phyloP scores from a whole-genome alignment of 2,888 invertebrate species.

The Cerceris rybyensis region DNA sequence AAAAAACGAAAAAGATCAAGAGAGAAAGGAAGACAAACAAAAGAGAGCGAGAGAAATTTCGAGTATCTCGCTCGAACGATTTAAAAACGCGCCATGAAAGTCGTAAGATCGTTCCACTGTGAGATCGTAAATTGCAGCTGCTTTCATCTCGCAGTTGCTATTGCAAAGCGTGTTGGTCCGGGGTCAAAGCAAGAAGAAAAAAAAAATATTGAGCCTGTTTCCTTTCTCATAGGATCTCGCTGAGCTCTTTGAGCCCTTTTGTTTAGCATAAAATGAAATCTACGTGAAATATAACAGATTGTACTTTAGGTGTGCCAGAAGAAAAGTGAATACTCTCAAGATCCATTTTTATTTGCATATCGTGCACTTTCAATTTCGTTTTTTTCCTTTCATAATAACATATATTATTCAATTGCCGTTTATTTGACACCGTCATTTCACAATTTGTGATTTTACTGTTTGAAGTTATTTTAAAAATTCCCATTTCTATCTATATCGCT shows the following conservation, averaged over 20 bases:
- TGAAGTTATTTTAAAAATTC: too few species aligned
- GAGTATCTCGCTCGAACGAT: not conserved
- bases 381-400: too few species aligned
- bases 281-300: not conserved
- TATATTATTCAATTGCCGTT: too few species aligned
- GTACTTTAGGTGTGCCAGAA: not conserved
- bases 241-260: too few species aligned
- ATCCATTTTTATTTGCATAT: too few species aligned
- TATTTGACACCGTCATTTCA: too few species aligned
- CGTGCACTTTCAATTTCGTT: too few species aligned
- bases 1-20: too few species aligned
- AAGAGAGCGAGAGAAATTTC: not conserved
- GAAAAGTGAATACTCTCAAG: too few species aligned
- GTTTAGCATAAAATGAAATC: not conserved
- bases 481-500: too few species aligned
- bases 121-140: slow-evolving; percentile 15
- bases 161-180: not conserved
- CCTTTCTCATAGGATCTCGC: not conserved
- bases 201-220: not conserved
- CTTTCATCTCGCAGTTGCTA: not conserved
- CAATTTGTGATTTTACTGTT: too few species aligned
- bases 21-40: not conserved
- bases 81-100: slow-evolving; percentile 27
- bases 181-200: not conserved
- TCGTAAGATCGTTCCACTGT: slow-evolving; percentile 18